Base-by-base conservation (phyloP, 2,113 vertebrate genomes). In the Syngnathus scovelli region DNA sequence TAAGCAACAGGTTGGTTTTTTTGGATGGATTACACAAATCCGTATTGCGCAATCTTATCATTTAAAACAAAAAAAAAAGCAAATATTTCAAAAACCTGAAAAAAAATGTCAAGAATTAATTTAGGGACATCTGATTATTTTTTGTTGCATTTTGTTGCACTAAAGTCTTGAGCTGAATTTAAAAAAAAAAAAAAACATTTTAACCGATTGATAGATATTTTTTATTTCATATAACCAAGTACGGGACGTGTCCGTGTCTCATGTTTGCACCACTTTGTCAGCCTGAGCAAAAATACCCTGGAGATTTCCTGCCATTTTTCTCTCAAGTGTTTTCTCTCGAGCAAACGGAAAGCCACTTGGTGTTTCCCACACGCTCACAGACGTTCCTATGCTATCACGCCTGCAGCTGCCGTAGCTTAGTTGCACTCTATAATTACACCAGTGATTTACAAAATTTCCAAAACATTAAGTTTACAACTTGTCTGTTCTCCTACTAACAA, bases 301-400 rank as follows among this genome's bases (percentile, higher is more conserved):
- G 76, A 84, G 83, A 67, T 81, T 89, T 90, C 88, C 88, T 81
- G 88, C 77, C 69, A 90, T 90, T 90, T 90, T 89, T 75, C 83
- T 87, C 69, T 74, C 76, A 81, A 86, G 85, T 83, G 75, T 82
- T 88, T 85, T 83, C 79, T 75, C 75, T 84, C 81, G 85, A 80
- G 78, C 79, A 83, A 73, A 81, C 80, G 86, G 85, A 88, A 87
- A 85, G 74, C 76, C 77, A 62, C 68, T 76, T 69, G 37, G 54
- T 70, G 72, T 88, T 90, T 89, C 87, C 88, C 86, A 89, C 84
- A 84, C 74, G 79, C 80, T 79, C 73, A 51, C 78, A 79, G 71
- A 73, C 23, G 23, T 23, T 23, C 65, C 66, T 71, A 69, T 27
- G 13, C 65, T 80, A 84, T 85, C 75, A 76, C 44, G 75, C 73